Percentiles rank a stretch among this genome's conserved stretches.
Evolutionary conservation across 1,140 invertebrate species (phyloP).

Genomic region (Musca domestica): DNA sequence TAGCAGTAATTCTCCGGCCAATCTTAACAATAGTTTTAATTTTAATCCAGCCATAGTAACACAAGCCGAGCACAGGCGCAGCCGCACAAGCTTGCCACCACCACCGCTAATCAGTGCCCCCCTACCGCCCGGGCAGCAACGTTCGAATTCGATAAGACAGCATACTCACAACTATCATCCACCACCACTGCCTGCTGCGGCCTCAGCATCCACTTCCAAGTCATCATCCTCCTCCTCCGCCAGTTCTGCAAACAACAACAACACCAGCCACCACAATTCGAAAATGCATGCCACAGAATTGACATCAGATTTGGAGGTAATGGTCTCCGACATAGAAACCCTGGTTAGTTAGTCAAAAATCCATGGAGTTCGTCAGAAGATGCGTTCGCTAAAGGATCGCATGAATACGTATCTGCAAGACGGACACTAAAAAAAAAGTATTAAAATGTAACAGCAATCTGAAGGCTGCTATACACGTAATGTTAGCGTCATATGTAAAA

Average conservation of each 20-base stretch:
- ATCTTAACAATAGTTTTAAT: background rate
- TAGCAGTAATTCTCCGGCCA: constrained; percentile 9
- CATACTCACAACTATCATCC: constrained; percentile 26
- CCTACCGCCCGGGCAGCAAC: constrained; percentile 13
- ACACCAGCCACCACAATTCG: constrained; percentile 4
- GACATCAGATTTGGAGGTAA: constrained; percentile 51
- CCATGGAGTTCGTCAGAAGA: background rate
- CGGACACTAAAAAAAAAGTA: no score
- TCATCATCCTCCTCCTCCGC: background rate
- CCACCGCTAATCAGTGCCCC: constrained; percentile 21
- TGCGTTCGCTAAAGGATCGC: no score
- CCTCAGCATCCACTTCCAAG: background rate
- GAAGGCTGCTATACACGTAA: no score
- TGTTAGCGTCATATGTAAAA: no score
- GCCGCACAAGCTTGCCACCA: constrained; percentile 27
- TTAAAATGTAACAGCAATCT: no score
- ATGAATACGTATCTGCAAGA: no score
- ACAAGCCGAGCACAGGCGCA: constrained; percentile 22
- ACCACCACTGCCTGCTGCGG: constrained; percentile 21
- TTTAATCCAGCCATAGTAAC: constrained; percentile 4
- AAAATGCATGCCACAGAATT: constrained; percentile 35
- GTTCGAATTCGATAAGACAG: constrained; percentile 26
- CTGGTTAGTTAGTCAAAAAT: constrained; percentile 46
- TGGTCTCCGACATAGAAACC: constrained; percentile 51
- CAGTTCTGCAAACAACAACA: background rate